These are phyloP conservation scores for Corapipo altera DNA, from an alignment of 2,113 vertebrate genomes.

Conservation along the genomic window DNA sequence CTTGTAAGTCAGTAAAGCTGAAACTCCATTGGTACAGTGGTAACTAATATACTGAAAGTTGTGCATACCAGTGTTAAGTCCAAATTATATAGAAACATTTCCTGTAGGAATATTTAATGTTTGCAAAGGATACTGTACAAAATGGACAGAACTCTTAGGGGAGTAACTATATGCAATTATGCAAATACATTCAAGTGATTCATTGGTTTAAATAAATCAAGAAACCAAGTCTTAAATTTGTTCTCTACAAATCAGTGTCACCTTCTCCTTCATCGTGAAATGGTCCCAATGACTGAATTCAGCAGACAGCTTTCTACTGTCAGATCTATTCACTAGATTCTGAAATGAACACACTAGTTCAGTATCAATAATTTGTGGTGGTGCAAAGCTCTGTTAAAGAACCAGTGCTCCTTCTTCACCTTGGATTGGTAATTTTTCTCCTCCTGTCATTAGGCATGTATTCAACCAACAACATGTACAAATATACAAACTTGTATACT, in stretches of 20 bases:
- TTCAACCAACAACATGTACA: neutral
- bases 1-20: neutral
- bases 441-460: neutral
- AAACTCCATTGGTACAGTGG: neutral
- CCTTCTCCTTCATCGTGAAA: neutral
- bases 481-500: neutral
- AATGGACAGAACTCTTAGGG: neutral
- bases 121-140: neutral
- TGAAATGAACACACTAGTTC: neutral
- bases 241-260: neutral
- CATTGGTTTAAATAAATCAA: neutral
- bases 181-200: neutral
- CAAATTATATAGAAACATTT: neutral
- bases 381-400: neutral
- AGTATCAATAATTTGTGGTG: neutral
- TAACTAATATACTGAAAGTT: neutral
- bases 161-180: neutral
- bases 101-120: neutral
- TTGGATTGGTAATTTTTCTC: neutral
- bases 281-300: neutral
- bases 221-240: neutral
- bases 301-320: neutral
- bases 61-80: neutral
- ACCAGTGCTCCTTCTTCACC: neutral
- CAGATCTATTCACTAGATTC: neutral